Percentiles rank a stretch among this genome's conserved stretches.
Conservation (phyloP, 2,797 vertebrate species). For the Ctenopoma multispine region DNA sequence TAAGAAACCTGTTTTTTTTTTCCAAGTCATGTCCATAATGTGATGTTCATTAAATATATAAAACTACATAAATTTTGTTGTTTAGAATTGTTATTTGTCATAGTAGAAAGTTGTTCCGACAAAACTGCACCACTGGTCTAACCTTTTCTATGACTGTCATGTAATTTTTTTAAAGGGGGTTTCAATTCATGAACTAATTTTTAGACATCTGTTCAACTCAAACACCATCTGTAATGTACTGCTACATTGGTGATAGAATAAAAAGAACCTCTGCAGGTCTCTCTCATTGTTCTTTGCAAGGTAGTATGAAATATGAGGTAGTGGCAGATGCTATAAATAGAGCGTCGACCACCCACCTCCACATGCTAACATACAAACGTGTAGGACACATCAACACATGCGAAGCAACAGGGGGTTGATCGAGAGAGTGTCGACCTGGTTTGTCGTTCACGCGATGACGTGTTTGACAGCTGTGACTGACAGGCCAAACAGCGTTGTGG, state of each 20-base stretch:
- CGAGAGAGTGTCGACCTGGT: slow-evolving; percentile 60
- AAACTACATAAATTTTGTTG: no score
- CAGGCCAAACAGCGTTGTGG: slow-evolving; percentile 48
- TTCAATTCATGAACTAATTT: not conserved
- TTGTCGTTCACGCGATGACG: slow-evolving; percentile 44
- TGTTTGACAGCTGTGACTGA: slow-evolving; percentile 75
- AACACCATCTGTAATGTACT: not conserved
- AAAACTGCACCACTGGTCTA: not conserved
- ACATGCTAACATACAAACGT: slow-evolving; percentile 44
- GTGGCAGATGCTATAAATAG: slow-evolving; percentile 69
- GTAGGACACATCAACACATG: slow-evolving; percentile 40
- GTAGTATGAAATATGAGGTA: slow-evolving; percentile 55
- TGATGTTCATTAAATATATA: no score
- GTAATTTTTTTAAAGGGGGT: not conserved
- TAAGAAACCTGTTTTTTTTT: no score
- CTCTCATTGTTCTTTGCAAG: slow-evolving; percentile 44
- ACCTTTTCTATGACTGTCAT: not conserved
- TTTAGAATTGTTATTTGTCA: no score
- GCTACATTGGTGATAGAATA: not conserved
- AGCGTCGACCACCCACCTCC: slow-evolving; percentile 56
- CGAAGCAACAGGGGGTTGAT: slow-evolving; percentile 48
- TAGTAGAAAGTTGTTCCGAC: no score
- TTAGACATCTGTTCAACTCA: not conserved
- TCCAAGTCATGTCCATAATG: no score
- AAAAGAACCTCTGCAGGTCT: slow-evolving; percentile 10